Evolutionary conservation across 1,140 invertebrate genomes (phyloP), one percentile per base, ranked within the genome.

Genomic region (Orussus abietinus): DNA sequence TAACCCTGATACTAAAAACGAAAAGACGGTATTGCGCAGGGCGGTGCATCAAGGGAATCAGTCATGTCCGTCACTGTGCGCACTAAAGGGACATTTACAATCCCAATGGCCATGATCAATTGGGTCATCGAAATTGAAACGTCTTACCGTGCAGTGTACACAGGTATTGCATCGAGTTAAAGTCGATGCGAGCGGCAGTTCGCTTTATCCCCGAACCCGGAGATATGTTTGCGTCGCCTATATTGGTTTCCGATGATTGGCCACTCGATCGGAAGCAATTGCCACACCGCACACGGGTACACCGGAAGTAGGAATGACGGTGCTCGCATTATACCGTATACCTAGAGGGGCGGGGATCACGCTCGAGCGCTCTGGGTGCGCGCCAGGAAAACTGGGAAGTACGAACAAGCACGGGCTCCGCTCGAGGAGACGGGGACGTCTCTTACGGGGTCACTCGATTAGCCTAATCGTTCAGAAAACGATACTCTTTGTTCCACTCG

Each of bases 231-330:
- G 25, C 13, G 20, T 22, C 35, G 42, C 50, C 36, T 59, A 49
- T 54, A 64, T 64, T 62, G 62, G 55, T 61, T 64, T 64, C 57
- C 62, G 49, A 64, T 64, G 60, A 64, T 64, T 64, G 59, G 53
- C 47, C 45, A 52, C 49, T 57, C 54, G 52, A 58, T 58, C 53
- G 59, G 58, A 62, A 61, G 53, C 55, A 62, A 59, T 64, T 52
- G 53, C 47, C 46, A 53, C 51, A 32, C 43, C 45, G 40, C 31
- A 43, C 46, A 51, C 43, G 38, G 29, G 39, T 30, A 30, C 39
- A 17, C 20, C 29, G 31, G 31, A 21, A 15, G 30, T 22, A 40
- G 21, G 29, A 39, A 34, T 17, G 22, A 14, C 6, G 6, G 22
- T 7, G n/a, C 6, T 25, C n/a, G 19, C 38, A 42, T 42, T 44